Percentiles rank a stretch among this genome's conserved stretches.
Evolutionary conservation across 1,140 invertebrate species (phyloP).

Genomic region (Papilio dardanus): DNA sequence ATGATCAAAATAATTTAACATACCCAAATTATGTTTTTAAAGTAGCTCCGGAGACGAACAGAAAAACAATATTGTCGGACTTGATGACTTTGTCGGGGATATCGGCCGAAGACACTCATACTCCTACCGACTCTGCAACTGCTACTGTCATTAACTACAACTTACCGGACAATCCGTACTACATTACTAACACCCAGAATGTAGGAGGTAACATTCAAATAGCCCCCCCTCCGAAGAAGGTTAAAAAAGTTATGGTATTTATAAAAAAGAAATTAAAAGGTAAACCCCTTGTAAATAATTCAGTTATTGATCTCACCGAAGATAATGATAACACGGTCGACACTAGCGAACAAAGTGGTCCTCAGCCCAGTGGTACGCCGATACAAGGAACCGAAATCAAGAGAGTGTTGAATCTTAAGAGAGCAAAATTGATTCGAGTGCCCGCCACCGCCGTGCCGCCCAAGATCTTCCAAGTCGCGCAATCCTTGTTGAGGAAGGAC

Average conservation of each 20-base stretch:
- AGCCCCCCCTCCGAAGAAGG: not conserved
- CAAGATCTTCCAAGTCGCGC: not conserved
- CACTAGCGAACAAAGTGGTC: not conserved
- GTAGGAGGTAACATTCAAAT: not conserved
- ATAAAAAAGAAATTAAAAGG: conserved; percentile 56
- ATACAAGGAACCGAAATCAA: not conserved
- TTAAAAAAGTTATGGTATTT: conserved; percentile 54
- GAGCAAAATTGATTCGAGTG: not conserved
- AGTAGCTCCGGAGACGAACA: conserved; percentile 28
- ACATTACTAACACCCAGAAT: not conserved
- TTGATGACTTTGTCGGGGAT: conserved; percentile 79
- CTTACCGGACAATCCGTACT: not conserved
- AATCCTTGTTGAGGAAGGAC: not conserved
- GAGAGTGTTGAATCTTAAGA: not conserved
- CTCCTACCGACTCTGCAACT: conserved; percentile 26
- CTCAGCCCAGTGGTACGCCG: not conserved
- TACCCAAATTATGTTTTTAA: conserved; percentile 5
- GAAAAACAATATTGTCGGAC: conserved; percentile 71
- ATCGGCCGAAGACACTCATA: conserved; percentile 56
- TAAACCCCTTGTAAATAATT: conserved; percentile 10
- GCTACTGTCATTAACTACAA: not conserved
- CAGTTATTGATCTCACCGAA: conserved; percentile 56
- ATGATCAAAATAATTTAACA: not conserved
- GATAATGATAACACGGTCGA: conserved; percentile 34
- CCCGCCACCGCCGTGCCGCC: not conserved